These are phyloP conservation scores for Lottia gigantea DNA, from an alignment of 2,888 invertebrate species.

Conservation along the genomic window DNA sequence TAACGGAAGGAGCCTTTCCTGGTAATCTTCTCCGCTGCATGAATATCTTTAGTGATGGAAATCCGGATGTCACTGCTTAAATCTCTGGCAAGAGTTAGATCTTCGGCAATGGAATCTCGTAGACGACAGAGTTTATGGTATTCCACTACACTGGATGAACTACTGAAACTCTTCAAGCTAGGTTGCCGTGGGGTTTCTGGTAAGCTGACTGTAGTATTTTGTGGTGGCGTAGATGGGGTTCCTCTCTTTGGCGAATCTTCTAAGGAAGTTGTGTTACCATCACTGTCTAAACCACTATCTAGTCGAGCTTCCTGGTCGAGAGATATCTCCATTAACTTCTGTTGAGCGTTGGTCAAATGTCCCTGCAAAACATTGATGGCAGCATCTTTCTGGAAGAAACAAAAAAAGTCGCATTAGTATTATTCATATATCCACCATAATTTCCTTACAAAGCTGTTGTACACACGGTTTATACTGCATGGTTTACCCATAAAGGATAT, in stretches of 20 bases:
- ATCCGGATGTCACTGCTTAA: conserved; percentile 38
- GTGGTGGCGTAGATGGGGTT: conserved; percentile 22
- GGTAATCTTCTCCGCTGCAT: conserved; percentile 14
- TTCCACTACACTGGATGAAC: conserved; percentile 22
- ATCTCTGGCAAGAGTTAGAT: conserved; percentile 37
- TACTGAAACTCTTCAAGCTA: conserved; percentile 20
- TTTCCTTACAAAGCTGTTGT: too few species aligned
- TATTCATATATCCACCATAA: too few species aligned
- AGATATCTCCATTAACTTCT: conserved; percentile 40
- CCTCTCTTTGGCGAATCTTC: conserved; percentile 21
- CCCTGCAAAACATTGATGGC: conserved; percentile 45
- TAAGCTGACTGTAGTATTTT: not conserved
- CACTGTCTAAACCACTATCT: conserved; percentile 41
- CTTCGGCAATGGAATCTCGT: conserved; percentile 34
- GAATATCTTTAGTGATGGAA: conserved; percentile 38
- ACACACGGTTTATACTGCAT: too few species aligned
- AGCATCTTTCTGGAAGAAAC: conserved; percentile 48
- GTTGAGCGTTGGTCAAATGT: conserved; percentile 44
- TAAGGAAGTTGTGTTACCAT: conserved; percentile 28
- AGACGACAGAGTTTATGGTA: conserved; percentile 21
- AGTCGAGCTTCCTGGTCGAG: conserved; percentile 33
- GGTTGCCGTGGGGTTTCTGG: conserved; percentile 8
- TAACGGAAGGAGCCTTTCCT: conserved; percentile 19
- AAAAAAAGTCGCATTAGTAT: not conserved
- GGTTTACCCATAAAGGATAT: too few species aligned